A percentile compares a stretch with the other conserved stretches of the same genome.
Conservation (phyloP, 2,888 invertebrate genomes). For the Gisinianus flammeolus region DNA sequence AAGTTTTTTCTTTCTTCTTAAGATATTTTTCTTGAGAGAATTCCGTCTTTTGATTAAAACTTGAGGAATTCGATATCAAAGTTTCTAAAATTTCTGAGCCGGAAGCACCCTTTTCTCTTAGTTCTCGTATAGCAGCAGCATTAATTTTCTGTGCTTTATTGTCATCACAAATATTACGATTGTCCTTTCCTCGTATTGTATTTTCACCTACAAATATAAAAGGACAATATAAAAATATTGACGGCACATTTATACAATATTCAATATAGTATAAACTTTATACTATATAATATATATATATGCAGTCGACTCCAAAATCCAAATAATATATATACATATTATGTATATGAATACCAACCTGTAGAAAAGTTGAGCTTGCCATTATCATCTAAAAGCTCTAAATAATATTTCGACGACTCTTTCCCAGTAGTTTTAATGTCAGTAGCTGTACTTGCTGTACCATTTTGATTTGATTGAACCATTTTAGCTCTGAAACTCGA, state of each 20-base stretch:
- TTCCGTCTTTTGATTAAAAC: slow-evolving; percentile 88
- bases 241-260: too few relatives aligned
- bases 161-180: slow-evolving; percentile 80
- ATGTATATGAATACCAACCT: neutral
- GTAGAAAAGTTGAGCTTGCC: neutral
- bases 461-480: slow-evolving; percentile 23
- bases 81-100: slow-evolving; percentile 84
- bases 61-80: slow-evolving; percentile 87
- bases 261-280: too few relatives aligned
- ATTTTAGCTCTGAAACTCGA: slow-evolving; percentile 49
- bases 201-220: slow-evolving; percentile 16
- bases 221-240: neutral
- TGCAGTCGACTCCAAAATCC: too few relatives aligned
- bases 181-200: slow-evolving; percentile 72
- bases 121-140: slow-evolving; percentile 78
- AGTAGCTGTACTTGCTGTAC: neutral
- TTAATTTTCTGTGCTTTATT: slow-evolving; percentile 82
- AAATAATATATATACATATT: too few relatives aligned
- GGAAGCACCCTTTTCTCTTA: slow-evolving; percentile 77
- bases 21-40: slow-evolving; percentile 89
- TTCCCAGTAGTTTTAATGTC: too few relatives aligned
- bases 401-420: too few relatives aligned
- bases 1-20: slow-evolving; percentile 93
- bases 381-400: slow-evolving; percentile 19
- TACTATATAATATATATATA: too few relatives aligned